Evolutionary conservation across 2,888 invertebrate species (phyloP).

Genomic region (Eustalomyia histrio): DNA sequence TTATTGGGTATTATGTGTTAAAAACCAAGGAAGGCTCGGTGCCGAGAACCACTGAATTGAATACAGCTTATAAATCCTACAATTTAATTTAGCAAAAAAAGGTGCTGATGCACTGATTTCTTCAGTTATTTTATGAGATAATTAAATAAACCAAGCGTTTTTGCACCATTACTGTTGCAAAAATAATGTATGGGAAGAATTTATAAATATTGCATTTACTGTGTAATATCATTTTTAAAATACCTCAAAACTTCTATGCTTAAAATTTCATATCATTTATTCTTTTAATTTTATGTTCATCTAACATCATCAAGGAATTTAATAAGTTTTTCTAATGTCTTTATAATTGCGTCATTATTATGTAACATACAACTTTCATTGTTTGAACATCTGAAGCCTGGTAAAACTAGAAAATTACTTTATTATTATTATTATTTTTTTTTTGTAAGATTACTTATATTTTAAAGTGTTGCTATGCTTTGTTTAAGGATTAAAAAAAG

Average conservation of each 20-base stretch:
- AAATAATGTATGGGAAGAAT: too few species aligned
- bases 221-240: not conserved
- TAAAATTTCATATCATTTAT: not conserved
- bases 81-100: too few species aligned
- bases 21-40: too few species aligned
- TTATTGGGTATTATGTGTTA: too few species aligned
- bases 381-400: conserved; percentile 41
- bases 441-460: not conserved
- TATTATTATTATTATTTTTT: conserved; percentile 9
- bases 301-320: conserved; percentile 4
- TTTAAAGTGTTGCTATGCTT: not conserved
- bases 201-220: too few species aligned
- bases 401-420: conserved; percentile 49
- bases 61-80: too few species aligned
- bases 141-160: too few species aligned
- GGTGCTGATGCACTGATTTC: too few species aligned
- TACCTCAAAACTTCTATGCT: not conserved
- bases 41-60: too few species aligned
- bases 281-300: not conserved
- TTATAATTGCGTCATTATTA: not conserved
- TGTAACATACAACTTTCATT: conserved; percentile 22
- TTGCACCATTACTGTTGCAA: too few species aligned
- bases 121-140: too few species aligned
- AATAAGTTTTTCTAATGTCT: conserved; percentile 2
- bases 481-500: not conserved